Conservation (phyloP, 2,113 vertebrate genomes). For the Madoqua kirkii region DNA sequence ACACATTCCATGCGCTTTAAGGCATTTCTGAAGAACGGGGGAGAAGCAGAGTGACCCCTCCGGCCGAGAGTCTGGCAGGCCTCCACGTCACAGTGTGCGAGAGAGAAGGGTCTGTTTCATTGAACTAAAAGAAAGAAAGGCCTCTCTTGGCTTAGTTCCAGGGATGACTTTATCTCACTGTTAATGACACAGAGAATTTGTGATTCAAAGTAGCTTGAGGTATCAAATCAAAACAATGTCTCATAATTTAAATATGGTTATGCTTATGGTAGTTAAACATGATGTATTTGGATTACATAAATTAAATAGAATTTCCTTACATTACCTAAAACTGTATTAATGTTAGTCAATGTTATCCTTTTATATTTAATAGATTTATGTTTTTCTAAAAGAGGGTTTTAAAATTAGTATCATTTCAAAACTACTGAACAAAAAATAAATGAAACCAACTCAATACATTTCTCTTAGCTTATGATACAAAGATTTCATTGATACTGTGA, state of each 20-base stretch:
- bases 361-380: neutral
- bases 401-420: neutral
- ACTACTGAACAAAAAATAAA: neutral
- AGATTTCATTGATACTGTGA: neutral
- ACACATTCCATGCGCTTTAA: slow-evolving; percentile 33
- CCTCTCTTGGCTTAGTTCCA: neutral
- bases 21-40: neutral
- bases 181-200: neutral
- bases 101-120: slow-evolving; percentile 48
- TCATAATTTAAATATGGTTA: slow-evolving; percentile 16
- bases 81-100: slow-evolving; percentile 16
- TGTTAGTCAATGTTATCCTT: neutral
- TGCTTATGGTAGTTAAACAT: neutral
- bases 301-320: neutral
- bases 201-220: slow-evolving; percentile 10
- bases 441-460: neutral
- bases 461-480: neutral
- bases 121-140: neutral
- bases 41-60: neutral
- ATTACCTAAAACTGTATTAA: neutral
- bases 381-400: neutral
- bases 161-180: neutral
- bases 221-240: slow-evolving; percentile 32
- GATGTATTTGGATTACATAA: neutral
- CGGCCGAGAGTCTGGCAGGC: slow-evolving; percentile 6